Base-by-base conservation (phyloP, 2,113 vertebrate species). In the Chrysochloris asiatica region DNA sequence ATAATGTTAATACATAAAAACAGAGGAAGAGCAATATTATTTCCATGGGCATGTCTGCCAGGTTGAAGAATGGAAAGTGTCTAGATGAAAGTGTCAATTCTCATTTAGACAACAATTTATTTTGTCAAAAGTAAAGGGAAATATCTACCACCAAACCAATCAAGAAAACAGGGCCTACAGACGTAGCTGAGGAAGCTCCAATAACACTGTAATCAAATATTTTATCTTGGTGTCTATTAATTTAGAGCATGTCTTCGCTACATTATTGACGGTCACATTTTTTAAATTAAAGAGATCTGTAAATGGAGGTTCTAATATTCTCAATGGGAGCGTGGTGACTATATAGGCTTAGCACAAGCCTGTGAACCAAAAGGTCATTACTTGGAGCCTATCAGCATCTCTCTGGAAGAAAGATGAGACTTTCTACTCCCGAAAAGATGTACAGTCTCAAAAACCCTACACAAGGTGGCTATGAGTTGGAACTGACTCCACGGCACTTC, bases 11-110 rank as follows among this genome's bases (percentile, higher is more conserved):
- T 8, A 24, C 12, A 16, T 4, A 48, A 77, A 92, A 36, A 28
- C 7, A 0, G 28, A 28, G 48, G 48, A 14, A 12, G n/a, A 33
- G 8, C 1, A 2, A 0, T 2, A 0, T 0, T 69, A 28, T 52
- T 61, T 3, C 19, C 47, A 14, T 0, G 43, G 38, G n/a, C 22
- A 22, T 6, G 8, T 28, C 72, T n/a, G n/a, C 33, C 72, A 33
- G 24, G 38, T 3, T 45, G 71, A 67, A n/a, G 22, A 0, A 1
- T 22, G 24, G 11, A 17, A 47, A 86, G 33, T 30, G 33, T 36
- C 85, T 63, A 36, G 65, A n/a, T 9, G n/a, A 65, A 72, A 36
- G 24, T 76, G 9, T 76, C 19, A 8, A 26, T 52, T 89, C 43
- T 83, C 36, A n/a, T 8, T 22, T 14, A 56, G 33, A 89, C 43